Conservation (phyloP, 2,888 invertebrate genomes). For the Arrhopalites spinosus region DNA sequence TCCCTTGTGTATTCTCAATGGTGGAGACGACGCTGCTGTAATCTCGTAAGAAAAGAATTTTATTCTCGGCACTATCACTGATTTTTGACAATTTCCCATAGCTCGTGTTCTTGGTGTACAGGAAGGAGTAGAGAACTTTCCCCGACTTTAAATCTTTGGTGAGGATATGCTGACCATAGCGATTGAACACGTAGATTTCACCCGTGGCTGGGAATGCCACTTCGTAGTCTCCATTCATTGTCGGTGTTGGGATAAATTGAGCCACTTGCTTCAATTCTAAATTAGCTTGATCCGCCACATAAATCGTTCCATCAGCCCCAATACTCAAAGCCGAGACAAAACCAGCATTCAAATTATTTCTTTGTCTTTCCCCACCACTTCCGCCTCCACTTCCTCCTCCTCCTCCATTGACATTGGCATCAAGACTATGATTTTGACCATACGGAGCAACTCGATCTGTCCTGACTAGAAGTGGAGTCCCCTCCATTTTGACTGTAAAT, state of each 20-base stretch:
- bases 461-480: slow-evolving; percentile 44
- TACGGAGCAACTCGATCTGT: slow-evolving; percentile 45
- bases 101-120: slow-evolving; percentile 95
- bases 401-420: no score
- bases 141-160: slow-evolving; percentile 95
- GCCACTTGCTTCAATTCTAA: slow-evolving; percentile 70
- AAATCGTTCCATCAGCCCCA: slow-evolving; percentile 92
- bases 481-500: slow-evolving; percentile 49
- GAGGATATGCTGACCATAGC: slow-evolving; percentile 93
- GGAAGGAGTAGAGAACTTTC: slow-evolving; percentile 90
- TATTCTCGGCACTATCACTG: slow-evolving; percentile 90
- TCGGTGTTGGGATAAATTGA: slow-evolving; percentile 83
- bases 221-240: slow-evolving; percentile 87
- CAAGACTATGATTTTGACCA: slow-evolving; percentile 24
- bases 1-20: slow-evolving; percentile 91
- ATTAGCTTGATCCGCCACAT: slow-evolving; percentile 87
- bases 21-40: slow-evolving; percentile 90
- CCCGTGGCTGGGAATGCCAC: slow-evolving; percentile 92
- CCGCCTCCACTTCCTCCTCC: slow-evolving; percentile 3
- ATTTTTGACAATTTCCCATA: slow-evolving; percentile 93
- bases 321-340: slow-evolving; percentile 88
- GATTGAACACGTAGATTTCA: slow-evolving; percentile 91
- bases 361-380: slow-evolving; percentile 38
- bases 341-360: slow-evolving; percentile 58
- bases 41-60: slow-evolving; percentile 87